These are phyloP conservation scores for Hypsibius dujardini DNA, from an alignment of 1,140 invertebrate species.

Conservation along the genomic window DNA sequence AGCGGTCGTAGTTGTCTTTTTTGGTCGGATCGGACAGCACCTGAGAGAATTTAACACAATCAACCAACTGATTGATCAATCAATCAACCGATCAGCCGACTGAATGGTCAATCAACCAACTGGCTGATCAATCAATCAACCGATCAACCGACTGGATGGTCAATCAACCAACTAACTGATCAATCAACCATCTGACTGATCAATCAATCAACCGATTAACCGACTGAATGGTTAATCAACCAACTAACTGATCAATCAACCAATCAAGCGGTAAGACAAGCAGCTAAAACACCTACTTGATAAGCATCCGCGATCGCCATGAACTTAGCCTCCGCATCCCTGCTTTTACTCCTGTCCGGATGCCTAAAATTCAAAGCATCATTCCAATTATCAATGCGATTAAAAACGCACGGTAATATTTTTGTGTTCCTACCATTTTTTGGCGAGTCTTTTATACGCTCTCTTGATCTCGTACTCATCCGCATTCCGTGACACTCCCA, in stretches of 20 bases:
- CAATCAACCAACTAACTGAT: too few relatives aligned
- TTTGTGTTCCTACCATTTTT: slow-evolving; percentile 53
- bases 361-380: slow-evolving; percentile 47
- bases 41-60: slow-evolving; percentile 30
- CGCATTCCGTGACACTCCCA: slow-evolving; percentile 56
- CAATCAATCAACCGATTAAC: background rate
- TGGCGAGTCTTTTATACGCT: slow-evolving; percentile 69
- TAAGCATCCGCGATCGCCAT: slow-evolving; percentile 88
- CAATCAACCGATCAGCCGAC: too few relatives aligned
- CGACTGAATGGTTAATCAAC: slow-evolving; percentile 18
- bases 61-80: too few relatives aligned
- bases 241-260: background rate
- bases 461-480: slow-evolving; percentile 60
- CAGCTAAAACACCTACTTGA: slow-evolving; percentile 42
- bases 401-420: background rate
- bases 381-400: background rate
- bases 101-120: too few relatives aligned
- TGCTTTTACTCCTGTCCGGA: slow-evolving; percentile 64
- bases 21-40: slow-evolving; percentile 65
- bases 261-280: background rate
- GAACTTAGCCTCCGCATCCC: slow-evolving; percentile 66
- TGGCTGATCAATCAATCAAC: too few relatives aligned
- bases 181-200: too few relatives aligned
- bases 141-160: too few relatives aligned
- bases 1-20: slow-evolving; percentile 61